Evolutionary conservation across 1,140 invertebrate species (phyloP), one percentile per base, ranked within the genome.

Genomic region (Palaemon carinicauda): DNA sequence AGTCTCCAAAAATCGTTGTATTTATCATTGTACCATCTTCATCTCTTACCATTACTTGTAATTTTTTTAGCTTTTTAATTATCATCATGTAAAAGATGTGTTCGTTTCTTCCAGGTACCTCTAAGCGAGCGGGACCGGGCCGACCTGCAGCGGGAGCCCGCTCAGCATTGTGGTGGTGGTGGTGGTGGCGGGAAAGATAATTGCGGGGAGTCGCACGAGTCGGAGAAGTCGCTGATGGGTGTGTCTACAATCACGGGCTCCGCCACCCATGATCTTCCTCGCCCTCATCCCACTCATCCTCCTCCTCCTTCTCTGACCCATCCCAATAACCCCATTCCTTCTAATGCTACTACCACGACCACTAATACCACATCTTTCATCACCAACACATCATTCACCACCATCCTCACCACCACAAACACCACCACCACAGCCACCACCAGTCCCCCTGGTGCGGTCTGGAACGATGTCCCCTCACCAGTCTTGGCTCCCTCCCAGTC

Each of bases 171-270:
- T 52, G 71, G 53, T 21, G 73, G 53, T 15, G 79, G 79, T 3
- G 56, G 80, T 0, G 80, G 54, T 17, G 65, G 60, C n/a, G 77
- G 75, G 51, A 86, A 86, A 51, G 84, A 86, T 27, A 53, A 65
- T 50, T 86, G 84, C 65, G 80, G 84, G 41, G 84, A 80, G 31
- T 54, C 84, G 17, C 84, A 80, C 50, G 84, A 86, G 65, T 73
- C 84, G 19, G 84, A 86, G 12, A 86, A 86, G 56, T 86, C 84
- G 15, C 84, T 86, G 77, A 86, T 86, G 84, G 84, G 84, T 86
- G 84, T 86, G 84, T 86, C 84, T 69, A 86, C 80, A 51, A 86
- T 86, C 84, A 86, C 84, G 29, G 84, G 84, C 74, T 50, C 84
- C 33, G 51, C 77, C 41, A 71, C 50, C 77, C 77, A 74, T 56